Evolutionary conservation across 2,113 vertebrate species (phyloP), one percentile per base, ranked within the genome.

Genomic region (Ophiodon elongatus): DNA sequence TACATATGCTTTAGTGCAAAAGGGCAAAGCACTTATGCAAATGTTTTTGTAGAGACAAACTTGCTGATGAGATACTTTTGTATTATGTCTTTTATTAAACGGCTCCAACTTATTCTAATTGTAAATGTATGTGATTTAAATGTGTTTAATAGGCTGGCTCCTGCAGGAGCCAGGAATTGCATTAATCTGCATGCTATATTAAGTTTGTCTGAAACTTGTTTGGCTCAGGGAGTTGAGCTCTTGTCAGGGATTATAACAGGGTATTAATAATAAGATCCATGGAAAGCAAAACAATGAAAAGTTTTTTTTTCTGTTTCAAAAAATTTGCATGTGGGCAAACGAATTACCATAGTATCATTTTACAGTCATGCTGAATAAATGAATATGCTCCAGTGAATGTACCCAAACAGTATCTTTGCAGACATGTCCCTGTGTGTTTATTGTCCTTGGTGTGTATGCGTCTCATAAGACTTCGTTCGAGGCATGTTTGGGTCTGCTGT

Each of bases 151-250:
- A 91, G 86, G 78, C 65, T 65, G 71, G 66, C 81, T 86, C 81
- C 88, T 86, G 79, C 89, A 89, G 86, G 82, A 79, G 79, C 74
- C 83, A 73, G 56, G 72, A 89, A 78, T 82, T 90, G 89, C 85
- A 92, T 93, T 93, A 85, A 93, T 94, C 92, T 93, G 82, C 91
- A 93, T 93, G 82, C 45, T 77, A 81, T 92, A 91, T 89, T 17
- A 93, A 19, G 88, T 90, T 92, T 85, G 83, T 92, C 70, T 90
- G 79, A 89, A 89, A 92, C 72, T 90, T 77, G 87, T 87, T 83
- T 73, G 74, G 82, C 84, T 91, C 65, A 73, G 85, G 88, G 89
- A 88, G 80, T 78, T 88, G 82, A 88, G 81, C 85, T 77, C 87
- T 85, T 91, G 85, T 80, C 76, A 80, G 80, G 92, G 92, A 93